These are phyloP conservation scores for Acleris literana DNA, from an alignment of 2,888 invertebrate species.

Conservation along the genomic window DNA sequence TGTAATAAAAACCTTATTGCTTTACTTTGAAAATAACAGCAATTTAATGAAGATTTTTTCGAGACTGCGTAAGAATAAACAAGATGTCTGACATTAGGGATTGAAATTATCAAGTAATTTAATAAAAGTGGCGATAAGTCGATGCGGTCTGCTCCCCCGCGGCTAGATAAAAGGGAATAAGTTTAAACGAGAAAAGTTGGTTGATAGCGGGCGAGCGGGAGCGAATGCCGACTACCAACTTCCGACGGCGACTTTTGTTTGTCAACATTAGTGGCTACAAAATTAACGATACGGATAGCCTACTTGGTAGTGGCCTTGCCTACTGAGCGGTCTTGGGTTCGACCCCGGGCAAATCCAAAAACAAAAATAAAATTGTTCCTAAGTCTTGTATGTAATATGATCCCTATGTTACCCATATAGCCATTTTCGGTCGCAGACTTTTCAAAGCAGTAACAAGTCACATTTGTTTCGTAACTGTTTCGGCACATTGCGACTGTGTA, in stretches of 20 bases:
- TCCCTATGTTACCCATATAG: too few species aligned
- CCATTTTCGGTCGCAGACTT: too few species aligned
- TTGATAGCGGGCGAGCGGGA: conserved; percentile 13
- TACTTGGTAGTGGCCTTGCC: too few species aligned
- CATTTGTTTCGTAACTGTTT: too few species aligned
- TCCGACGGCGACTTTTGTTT: conserved; percentile 2
- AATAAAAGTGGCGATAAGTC: conserved; percentile 73
- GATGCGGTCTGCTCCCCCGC: conserved; percentile 52
- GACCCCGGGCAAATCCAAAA: too few species aligned
- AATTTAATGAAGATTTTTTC: conserved; percentile 39
- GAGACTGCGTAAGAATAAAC: conserved; percentile 59
- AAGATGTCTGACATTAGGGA: conserved; percentile 60
- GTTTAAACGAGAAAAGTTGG: conserved; percentile 80
- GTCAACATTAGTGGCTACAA: too few species aligned
- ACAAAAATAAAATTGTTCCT: too few species aligned
- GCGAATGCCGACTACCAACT: conserved; percentile 10
- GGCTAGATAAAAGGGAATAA: conserved; percentile 77
- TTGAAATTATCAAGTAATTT: conserved; percentile 79
- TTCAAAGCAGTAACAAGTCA: too few species aligned
- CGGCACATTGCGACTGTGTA: too few species aligned
- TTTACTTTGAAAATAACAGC: conserved; percentile 7
- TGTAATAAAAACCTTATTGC: conserved; percentile 15
- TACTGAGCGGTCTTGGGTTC: too few species aligned
- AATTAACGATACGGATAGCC: too few species aligned
- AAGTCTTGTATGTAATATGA: too few species aligned